Base-by-base conservation (phyloP, 1,140 invertebrate genomes). In the Nephila pilipes region DNA sequence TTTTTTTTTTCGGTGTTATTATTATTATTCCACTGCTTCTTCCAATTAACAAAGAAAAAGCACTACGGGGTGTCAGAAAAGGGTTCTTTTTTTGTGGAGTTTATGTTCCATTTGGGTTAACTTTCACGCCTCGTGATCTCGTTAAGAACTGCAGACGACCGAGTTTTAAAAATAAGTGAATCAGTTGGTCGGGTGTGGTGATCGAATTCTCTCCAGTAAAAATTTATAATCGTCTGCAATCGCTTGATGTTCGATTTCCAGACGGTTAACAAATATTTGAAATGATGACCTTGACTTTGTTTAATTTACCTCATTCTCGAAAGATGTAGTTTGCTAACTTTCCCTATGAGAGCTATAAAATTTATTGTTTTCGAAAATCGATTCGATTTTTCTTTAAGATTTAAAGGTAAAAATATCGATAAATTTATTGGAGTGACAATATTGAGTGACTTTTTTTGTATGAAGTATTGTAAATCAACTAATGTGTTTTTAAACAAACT, bases 101-200 rank as follows among this genome's bases (percentile, higher is more conserved):
- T 75, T 75, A 75, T 75, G 25, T 75, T 75, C 69, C 69, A 36
- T 18, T 46, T 36, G 69, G 69, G 69, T 75, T 32, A 75, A 75
- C 29, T 36, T 75, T 75, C 69, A 75, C 69, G 32, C 69, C 29
- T 32, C 16, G 14, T 32, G 25, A 75, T 16, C 32, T 20, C 32
- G 14, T 16, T 75, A 32, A 75, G 29, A 75, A 32, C 16, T 29
- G 69, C 69, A 75, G 29, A 36, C 18, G 29, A 75, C 25, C 22
- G 10, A 65, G 25, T 65, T n/a, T 65, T 36, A 75, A 75, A 75
- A 75, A 36, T 4, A 29, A 75, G 16, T 18, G 46, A 65, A 29
- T 65, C n/a, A 25, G 25, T 65, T 25, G 25, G 18, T 32, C 32
- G 25, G 14, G 2, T 75, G 69, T 32, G 69, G 32, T 75, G 69